A percentile compares a stretch with the other conserved stretches of the same genome.
Conservation (phyloP, 2,797 vertebrate species). For the Arremon brunneinucha region DNA sequence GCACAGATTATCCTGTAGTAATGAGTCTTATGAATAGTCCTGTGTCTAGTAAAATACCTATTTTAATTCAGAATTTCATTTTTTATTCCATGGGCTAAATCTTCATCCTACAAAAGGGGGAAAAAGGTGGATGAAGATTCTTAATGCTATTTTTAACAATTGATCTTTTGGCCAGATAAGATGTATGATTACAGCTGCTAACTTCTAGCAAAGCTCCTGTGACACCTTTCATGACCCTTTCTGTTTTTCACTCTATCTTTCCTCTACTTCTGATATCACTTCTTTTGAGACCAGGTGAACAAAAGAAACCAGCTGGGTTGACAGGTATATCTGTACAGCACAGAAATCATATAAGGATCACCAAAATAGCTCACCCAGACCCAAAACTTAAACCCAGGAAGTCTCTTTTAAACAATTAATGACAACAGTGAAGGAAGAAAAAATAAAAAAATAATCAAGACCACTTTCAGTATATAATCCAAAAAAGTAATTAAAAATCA, state of each 20-base stretch:
- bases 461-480: background rate
- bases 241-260: background rate
- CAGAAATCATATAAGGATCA: background rate
- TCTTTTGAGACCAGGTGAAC: background rate
- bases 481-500: background rate
- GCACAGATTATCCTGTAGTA: background rate
- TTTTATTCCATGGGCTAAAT: background rate
- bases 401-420: background rate
- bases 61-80: background rate
- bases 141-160: background rate
- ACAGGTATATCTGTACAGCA: background rate
- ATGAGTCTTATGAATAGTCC: background rate
- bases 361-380: background rate
- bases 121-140: background rate
- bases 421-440: background rate
- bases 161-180: background rate
- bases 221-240: background rate
- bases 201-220: background rate
- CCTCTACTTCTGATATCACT: background rate
- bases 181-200: background rate
- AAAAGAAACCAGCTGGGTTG: background rate
- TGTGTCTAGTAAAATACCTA: background rate
- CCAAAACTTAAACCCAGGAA: background rate
- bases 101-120: background rate
- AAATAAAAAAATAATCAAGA: background rate